phyloP scores from a whole-genome alignment of 1,140 invertebrate species.

The Eubasilissa regina region DNA sequence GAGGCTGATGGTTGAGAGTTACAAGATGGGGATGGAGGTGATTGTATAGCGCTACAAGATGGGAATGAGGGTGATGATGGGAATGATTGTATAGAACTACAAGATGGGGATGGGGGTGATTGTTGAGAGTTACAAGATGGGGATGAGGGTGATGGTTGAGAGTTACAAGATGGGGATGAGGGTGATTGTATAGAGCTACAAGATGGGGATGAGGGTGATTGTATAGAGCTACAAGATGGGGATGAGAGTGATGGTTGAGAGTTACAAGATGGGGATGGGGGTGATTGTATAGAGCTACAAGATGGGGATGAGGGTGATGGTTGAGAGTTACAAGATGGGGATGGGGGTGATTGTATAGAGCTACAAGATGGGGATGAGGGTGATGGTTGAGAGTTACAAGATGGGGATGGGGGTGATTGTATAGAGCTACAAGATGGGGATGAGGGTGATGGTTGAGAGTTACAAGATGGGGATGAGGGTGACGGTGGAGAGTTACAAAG shows the following conservation, averaged over 20 bases:
- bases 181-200: too few species aligned
- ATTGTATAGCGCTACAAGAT: too few species aligned
- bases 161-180: too few species aligned
- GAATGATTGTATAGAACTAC: too few species aligned
- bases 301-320: not conserved
- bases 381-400: not conserved
- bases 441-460: not conserved
- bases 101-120: too few species aligned
- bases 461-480: not conserved
- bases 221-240: too few species aligned
- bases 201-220: too few species aligned
- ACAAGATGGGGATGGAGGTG: too few species aligned
- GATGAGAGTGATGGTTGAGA: not conserved
- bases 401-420: not conserved
- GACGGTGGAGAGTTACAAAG: not conserved
- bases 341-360: not conserved
- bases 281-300: constrained; percentile 56
- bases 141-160: too few species aligned
- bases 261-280: constrained; percentile 15
- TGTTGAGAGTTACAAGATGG: too few species aligned
- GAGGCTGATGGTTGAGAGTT: too few species aligned
- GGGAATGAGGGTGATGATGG: too few species aligned
- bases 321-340: constrained; percentile 24
- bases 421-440: not conserved
- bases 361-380: constrained; percentile 22